Percentiles rank a stretch among this genome's conserved stretches.
Evolutionary conservation across 1,140 invertebrate species (phyloP).

Genomic region (Acyrthosiphon pisum): DNA sequence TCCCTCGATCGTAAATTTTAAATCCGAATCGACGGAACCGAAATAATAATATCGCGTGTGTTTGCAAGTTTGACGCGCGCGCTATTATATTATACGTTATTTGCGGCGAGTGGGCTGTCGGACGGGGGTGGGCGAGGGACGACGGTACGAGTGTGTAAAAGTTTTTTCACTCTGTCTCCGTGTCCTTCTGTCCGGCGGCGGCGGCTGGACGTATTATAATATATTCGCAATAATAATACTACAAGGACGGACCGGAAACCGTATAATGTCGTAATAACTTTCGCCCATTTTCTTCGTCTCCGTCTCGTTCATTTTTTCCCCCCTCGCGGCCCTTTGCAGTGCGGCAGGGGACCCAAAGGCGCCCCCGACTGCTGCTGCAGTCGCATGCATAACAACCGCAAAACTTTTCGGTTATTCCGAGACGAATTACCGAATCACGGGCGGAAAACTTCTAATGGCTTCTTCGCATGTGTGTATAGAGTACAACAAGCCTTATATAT

Average conservation of each 20-base stretch:
- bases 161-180: background rate
- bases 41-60: constrained; percentile 28
- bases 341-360: background rate
- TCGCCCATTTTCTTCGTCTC: constrained; percentile 34
- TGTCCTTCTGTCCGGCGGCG: background rate
- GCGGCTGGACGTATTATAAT: constrained; percentile 42
- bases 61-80: background rate
- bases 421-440: constrained; percentile 42
- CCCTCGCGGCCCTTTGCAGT: background rate
- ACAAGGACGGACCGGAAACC: constrained; percentile 43
- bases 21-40: constrained; percentile 1
- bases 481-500: background rate
- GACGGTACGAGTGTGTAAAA: background rate
- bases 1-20: constrained; percentile 22
- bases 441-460: constrained; percentile 52
- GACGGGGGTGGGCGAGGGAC: background rate
- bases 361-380: background rate
- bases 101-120: background rate
- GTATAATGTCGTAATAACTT: constrained; percentile 54
- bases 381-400: constrained; percentile 41
- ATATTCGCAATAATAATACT: constrained; percentile 49
- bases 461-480: background rate
- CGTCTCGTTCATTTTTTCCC: background rate
- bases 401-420: constrained; percentile 38
- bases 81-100: background rate